Evolutionary conservation across 2,113 vertebrate species (phyloP).

Genomic region (Dolichotis patagonum): DNA sequence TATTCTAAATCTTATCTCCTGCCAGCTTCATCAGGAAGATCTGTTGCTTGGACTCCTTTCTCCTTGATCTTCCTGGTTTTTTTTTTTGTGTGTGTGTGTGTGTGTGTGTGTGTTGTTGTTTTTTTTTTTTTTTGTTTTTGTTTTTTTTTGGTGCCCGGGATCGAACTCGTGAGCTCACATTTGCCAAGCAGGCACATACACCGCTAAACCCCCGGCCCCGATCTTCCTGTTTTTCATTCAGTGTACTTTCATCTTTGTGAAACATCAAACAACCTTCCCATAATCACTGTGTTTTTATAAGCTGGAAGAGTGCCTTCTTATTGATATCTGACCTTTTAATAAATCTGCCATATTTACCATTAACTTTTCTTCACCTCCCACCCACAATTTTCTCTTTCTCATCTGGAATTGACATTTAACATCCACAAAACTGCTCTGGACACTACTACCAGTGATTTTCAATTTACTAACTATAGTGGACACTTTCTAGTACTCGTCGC

Average conservation of each 20-base stretch:
- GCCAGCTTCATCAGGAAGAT: not conserved
- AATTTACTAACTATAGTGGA: not conserved
- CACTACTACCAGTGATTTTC: not conserved
- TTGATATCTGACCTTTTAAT: not conserved
- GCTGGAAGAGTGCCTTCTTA: not conserved
- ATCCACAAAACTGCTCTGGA: not conserved
- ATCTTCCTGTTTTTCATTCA: conserved; percentile 36
- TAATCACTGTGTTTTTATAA: not conserved
- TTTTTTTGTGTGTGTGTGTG: too few relatives aligned
- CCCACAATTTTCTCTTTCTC: not conserved
- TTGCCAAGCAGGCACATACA: too few relatives aligned
- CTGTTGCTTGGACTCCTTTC: not conserved
- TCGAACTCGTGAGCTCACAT: too few relatives aligned
- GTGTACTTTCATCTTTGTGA: not conserved
- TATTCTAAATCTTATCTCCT: conserved; percentile 12
- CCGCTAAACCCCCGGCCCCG: too few relatives aligned
- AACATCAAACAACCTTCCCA: not conserved
- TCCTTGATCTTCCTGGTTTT: too few relatives aligned
- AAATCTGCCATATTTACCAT: not conserved
- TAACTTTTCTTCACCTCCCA: not conserved
- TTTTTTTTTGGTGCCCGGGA: too few relatives aligned
- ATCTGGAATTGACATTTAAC: not conserved
- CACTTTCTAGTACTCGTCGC: not conserved
- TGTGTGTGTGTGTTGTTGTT: too few relatives aligned
- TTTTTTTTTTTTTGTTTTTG: too few relatives aligned